Conservation (phyloP, 2,113 vertebrate species). For the Sinocyclocheilus rhinocerous region DNA sequence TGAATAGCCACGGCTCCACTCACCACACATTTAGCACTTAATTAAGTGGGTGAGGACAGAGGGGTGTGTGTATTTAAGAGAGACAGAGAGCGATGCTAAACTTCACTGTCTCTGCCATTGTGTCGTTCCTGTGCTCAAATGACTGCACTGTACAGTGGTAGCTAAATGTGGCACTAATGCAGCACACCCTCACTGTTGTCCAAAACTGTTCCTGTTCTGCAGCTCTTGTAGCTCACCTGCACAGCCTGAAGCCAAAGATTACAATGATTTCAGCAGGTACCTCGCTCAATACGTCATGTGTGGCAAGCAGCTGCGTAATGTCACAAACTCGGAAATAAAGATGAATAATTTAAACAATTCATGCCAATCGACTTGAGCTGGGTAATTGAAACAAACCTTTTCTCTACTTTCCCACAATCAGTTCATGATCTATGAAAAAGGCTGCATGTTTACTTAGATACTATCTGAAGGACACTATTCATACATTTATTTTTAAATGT, state of each 20-base stretch:
- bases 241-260: not conserved
- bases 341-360: not conserved
- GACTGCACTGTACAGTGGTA: not conserved
- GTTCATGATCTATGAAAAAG: no score
- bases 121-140: not conserved
- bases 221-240: not conserved
- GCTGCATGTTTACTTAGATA: no score
- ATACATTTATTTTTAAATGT: no score
- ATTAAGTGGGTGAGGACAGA: conserved; percentile 46
- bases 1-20: conserved; percentile 49
- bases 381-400: not conserved
- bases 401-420: no score
- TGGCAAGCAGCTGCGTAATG: not conserved
- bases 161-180: not conserved
- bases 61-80: conserved; percentile 13
- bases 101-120: not conserved
- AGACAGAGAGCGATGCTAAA: conserved; percentile 14
- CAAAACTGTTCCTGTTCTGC: conserved; percentile 13
- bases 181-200: not conserved
- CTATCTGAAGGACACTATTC: no score
- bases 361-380: not conserved
- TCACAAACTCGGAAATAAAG: not conserved
- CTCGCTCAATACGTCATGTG: not conserved
- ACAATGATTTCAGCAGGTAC: not conserved
- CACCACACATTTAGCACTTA: conserved; percentile 53